These are phyloP conservation scores for Temnothorax longispinosus DNA, from an alignment of 1,140 invertebrate species.

Conservation along the genomic window DNA sequence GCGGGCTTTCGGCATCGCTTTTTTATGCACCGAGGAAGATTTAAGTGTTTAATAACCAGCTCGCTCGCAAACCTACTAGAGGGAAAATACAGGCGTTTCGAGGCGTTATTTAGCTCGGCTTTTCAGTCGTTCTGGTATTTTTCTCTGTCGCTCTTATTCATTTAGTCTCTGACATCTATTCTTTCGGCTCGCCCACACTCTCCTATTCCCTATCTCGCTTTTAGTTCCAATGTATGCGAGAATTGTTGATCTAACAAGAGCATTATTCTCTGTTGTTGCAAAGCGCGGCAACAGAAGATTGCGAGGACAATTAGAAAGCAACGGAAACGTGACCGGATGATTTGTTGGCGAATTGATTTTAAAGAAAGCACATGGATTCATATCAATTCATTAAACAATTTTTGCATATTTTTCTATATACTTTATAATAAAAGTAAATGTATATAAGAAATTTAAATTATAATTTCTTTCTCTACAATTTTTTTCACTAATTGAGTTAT, in stretches of 20 bases:
- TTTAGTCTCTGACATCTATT: slow-evolving; percentile 7
- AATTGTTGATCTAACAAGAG: slow-evolving; percentile 63
- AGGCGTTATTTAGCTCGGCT: slow-evolving; percentile 63
- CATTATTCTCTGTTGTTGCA: slow-evolving; percentile 65
- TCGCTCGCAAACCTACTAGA: slow-evolving; percentile 27
- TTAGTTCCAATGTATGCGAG: not conserved
- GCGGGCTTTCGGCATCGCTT: slow-evolving; percentile 25
- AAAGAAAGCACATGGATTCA: not conserved
- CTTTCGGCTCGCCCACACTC: slow-evolving; percentile 39
- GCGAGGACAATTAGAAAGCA: slow-evolving; percentile 44
- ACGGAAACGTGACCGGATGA: not conserved
- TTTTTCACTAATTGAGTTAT: not conserved
- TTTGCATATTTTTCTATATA: not conserved
- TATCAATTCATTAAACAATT: not conserved
- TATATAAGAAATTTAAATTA: not conserved
- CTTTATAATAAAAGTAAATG: not conserved
- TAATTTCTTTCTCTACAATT: not conserved
- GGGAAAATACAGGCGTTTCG: slow-evolving; percentile 62
- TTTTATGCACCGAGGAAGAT: slow-evolving; percentile 75
- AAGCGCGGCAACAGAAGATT: slow-evolving; percentile 59
- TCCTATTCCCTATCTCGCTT: slow-evolving; percentile 9
- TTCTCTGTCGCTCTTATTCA: slow-evolving; percentile 40
- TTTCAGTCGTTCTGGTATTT: slow-evolving; percentile 52
- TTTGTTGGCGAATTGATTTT: not conserved
- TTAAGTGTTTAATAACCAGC: slow-evolving; percentile 82